A percentile compares a stretch with the other conserved stretches of the same genome.
Conservation (phyloP, 1,140 invertebrate species). For the Riptortus pedestris region DNA sequence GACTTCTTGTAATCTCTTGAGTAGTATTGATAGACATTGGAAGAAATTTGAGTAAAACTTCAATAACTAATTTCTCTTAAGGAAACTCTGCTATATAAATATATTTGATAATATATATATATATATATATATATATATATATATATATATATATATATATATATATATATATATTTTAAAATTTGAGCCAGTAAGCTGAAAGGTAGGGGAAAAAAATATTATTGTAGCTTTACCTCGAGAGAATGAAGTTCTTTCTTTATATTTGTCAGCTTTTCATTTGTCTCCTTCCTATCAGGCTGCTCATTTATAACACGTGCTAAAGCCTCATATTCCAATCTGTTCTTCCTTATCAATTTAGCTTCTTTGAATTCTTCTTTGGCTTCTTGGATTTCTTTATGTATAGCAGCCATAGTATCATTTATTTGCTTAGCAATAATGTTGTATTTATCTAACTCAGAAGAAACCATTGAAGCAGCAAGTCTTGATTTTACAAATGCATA, state of each 20-base stretch:
- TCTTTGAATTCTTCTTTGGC: conserved; percentile 57
- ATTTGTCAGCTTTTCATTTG: conserved; percentile 58
- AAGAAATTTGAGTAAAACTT: too few species aligned
- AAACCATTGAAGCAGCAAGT: conserved; percentile 67
- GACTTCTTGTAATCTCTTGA: too few species aligned
- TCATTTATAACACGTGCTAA: conserved; percentile 79
- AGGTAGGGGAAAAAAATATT: too few species aligned
- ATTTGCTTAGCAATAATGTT: conserved; percentile 64
- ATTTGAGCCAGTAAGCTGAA: too few species aligned
- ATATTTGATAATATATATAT: too few species aligned
- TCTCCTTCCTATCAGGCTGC: conserved; percentile 79
- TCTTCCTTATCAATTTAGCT: conserved; percentile 74
- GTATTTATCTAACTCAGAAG: conserved; percentile 74
- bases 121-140: too few species aligned
- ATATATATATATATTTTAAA: too few species aligned
- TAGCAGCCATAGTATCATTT: conserved; percentile 59
- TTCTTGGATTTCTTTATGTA: conserved; percentile 61
- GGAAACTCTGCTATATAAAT: too few species aligned
- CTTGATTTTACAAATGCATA: conserved; percentile 77
- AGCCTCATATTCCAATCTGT: conserved; percentile 86
- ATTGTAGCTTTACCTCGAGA: conserved; percentile 49
- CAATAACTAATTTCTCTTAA: too few species aligned
- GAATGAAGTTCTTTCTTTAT: conserved; percentile 61
- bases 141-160: too few species aligned
- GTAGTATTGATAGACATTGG: too few species aligned